A percentile compares a stretch with the other conserved stretches of the same genome.
Evolutionary conservation across 2,888 invertebrate species (phyloP).

Genomic region (Synergus umbraculus): DNA sequence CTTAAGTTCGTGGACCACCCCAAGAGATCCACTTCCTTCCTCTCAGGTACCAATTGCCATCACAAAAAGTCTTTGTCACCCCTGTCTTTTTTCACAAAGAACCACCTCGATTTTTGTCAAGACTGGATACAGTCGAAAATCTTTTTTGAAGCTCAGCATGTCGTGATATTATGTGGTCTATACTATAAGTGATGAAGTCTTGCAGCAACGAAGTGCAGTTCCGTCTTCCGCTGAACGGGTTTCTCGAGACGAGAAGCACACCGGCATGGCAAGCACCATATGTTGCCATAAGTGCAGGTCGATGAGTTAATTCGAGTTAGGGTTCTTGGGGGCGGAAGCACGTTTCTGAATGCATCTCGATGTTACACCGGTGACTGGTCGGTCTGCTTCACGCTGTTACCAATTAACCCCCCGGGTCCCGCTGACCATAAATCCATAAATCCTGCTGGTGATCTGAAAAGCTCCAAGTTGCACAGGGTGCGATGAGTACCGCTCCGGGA

Average conservation of each 20-base stretch:
- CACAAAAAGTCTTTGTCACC: constrained; percentile 7
- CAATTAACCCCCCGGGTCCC: constrained; percentile 52
- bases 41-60: not conserved
- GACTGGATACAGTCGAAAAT: not conserved
- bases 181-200: too few relatives aligned
- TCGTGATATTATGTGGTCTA: not conserved
- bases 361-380: constrained; percentile 18
- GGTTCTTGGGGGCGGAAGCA: constrained; percentile 30
- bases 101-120: not conserved
- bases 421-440: constrained; percentile 59
- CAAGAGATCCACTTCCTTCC: not conserved
- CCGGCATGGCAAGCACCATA: not conserved
- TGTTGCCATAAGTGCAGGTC: constrained; percentile 27
- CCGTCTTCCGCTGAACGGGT: constrained; percentile 7
- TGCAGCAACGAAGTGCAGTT: not conserved
- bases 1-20: constrained; percentile 2
- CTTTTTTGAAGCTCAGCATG: not conserved
- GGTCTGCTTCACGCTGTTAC: constrained; percentile 52
- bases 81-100: not conserved
- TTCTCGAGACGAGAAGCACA: not conserved
- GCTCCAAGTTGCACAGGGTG: constrained; percentile 54
- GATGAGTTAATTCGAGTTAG: constrained; percentile 40
- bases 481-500: constrained; percentile 68
- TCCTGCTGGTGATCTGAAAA: constrained; percentile 57
- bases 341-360: constrained; percentile 4